A percentile compares a stretch with the other conserved stretches of the same genome.
Evolutionary conservation across 2,113 vertebrate genomes (phyloP).

Genomic region (Ptychochromis oligacanthus): DNA sequence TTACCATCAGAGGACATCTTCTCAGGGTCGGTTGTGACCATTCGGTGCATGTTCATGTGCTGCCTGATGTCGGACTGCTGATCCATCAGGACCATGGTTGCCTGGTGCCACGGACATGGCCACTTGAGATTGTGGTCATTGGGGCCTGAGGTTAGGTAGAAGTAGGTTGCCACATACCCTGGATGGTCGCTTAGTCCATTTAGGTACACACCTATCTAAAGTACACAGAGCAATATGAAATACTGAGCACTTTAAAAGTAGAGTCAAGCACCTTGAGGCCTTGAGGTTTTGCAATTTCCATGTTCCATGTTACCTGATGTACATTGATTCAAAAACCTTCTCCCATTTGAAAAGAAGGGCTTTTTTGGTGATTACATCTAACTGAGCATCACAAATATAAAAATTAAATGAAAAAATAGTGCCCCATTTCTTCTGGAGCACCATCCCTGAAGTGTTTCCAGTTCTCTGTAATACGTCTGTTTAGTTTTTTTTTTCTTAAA

Average conservation of each 20-base stretch:
- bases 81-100: constrained; percentile 85
- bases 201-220: constrained; percentile 73
- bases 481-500: too few relatives aligned
- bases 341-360: background rate
- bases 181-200: constrained; percentile 13
- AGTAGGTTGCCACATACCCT: constrained; percentile 58
- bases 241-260: background rate
- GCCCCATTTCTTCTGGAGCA: background rate
- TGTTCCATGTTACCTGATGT: background rate
- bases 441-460: background rate
- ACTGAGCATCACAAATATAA: background rate
- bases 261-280: background rate
- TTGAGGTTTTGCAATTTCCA: background rate
- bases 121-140: constrained; percentile 84
- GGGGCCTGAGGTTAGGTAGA: constrained; percentile 85
- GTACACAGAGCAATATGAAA: background rate
- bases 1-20: constrained; percentile 71
- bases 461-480: too few relatives aligned
- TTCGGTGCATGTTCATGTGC: constrained; percentile 87
- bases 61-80: constrained; percentile 88
- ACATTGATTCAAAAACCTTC: background rate
- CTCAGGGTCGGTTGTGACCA: constrained; percentile 86
- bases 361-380: background rate
- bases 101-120: constrained; percentile 91
- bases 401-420: background rate